These are phyloP conservation scores for Bubo blakistoni DNA, from an alignment of 2,113 vertebrate genomes.

Conservation along the genomic window DNA sequence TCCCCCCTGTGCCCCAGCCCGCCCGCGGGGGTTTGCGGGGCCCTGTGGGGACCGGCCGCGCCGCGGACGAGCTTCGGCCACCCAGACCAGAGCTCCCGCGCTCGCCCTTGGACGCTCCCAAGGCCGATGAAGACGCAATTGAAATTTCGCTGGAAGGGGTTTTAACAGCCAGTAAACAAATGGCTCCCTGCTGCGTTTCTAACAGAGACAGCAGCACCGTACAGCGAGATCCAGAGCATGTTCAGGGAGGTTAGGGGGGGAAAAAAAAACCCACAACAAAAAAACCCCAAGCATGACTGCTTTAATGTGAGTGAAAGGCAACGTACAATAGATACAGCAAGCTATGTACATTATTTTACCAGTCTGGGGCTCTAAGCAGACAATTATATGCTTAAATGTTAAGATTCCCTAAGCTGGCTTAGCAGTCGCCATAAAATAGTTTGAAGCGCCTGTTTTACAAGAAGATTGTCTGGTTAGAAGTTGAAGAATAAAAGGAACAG, in stretches of 20 bases:
- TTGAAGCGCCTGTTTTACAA: background rate
- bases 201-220: background rate
- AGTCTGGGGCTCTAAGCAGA: background rate
- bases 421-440: background rate
- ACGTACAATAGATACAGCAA: background rate
- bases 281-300: background rate
- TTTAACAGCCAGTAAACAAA: background rate
- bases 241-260: background rate
- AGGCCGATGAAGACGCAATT: rapidly evolving
- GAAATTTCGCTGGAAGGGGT: background rate
- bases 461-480: background rate
- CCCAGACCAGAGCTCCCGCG: too few species aligned
- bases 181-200: background rate
- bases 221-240: background rate
- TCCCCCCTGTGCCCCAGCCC: too few species aligned
- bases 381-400: background rate
- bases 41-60: rapidly evolving
- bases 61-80: rapidly evolving
- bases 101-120: rapidly evolving
- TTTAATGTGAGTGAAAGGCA: background rate
- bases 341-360: background rate
- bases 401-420: slow-evolving; percentile 28
- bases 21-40: background rate
- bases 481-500: slow-evolving; percentile 21
- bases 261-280: background rate